Evolutionary conservation across 2,888 invertebrate genomes (phyloP), one percentile per base, ranked within the genome.

Genomic region (Drymonia ruficornis): DNA sequence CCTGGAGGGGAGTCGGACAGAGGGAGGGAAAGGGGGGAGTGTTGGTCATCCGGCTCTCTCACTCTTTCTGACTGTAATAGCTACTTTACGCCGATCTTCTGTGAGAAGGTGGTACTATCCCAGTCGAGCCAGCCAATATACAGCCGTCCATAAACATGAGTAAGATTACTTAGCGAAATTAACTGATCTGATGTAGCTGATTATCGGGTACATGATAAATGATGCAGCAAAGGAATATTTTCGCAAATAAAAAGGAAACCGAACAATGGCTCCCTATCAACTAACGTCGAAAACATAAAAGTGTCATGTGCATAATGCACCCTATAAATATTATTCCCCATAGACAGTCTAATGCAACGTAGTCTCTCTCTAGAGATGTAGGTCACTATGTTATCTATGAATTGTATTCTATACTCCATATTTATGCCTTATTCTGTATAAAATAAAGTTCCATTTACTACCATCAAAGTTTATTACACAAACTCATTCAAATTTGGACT

Each of bases 291-390:
- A 87, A 78, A 85, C 89, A 92, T 92, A 92, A 92, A 92, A 91
- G 81, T 83, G 92, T 92, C 92, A 89, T 80, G 84, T 85, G 89
- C 91, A 89, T 89, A 86, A 88, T 89, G 89, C 91, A 91, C 83
- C 84, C 89, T 73, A 91, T 91, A 91, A 89, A 91, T 91, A 91
- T 89, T 81, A 87, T 83, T 84, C 92, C 91, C 92, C 76, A 70
- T 74, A 76, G 88, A 87, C 80, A 73, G 74, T 61, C 87, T 88
- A 89, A 89, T 86, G 83, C 81, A 80, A 79, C 78, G 82, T 79
- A 84, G 84, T 81, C 80, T 81, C 80, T 81, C 89, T 87, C 84
- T 68, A 80, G 91, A 91, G 92, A 92, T 89, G 83, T 92, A 89
- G 92, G 92, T 92, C 91, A 92, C 80, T 80, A 74, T 86, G 84